Evolutionary conservation across 1,140 invertebrate genomes (phyloP).

Genomic region (Tenebrio molitor): DNA sequence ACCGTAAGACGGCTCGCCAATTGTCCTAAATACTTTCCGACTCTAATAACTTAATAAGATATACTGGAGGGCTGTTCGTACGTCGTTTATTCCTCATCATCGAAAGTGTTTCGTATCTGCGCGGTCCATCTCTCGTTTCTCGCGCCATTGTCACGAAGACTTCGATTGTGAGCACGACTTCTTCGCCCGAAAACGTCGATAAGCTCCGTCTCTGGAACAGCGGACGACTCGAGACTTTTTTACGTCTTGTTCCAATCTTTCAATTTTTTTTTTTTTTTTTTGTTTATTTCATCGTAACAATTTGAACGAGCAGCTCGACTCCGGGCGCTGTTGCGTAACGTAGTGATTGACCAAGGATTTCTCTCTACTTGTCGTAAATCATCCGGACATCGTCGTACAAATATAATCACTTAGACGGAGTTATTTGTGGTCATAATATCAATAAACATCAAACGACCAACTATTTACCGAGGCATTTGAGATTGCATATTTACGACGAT

Average conservation of each 20-base stretch:
- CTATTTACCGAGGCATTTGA: slow-evolving; percentile 27
- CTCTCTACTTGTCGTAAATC: slow-evolving; percentile 8
- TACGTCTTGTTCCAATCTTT: no score
- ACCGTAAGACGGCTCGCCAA: no score
- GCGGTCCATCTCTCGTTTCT: slow-evolving; percentile 22
- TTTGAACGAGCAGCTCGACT: no score
- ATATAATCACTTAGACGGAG: slow-evolving; percentile 37
- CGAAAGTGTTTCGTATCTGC: slow-evolving; percentile 36
- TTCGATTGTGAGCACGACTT: slow-evolving; percentile 41
- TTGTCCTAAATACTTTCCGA: slow-evolving; percentile 31
- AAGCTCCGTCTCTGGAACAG: no score
- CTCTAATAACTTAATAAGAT: no score
- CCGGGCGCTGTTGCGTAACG: not conserved
- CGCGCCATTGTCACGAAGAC: slow-evolving; percentile 37
- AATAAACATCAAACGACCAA: slow-evolving; percentile 36
- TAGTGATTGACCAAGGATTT: not conserved
- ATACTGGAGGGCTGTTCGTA: no score
- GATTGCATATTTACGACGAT: slow-evolving; percentile 28
- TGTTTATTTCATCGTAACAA: no score
- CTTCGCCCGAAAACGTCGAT: no score
- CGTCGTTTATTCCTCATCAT: slow-evolving; percentile 17
- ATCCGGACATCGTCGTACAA: slow-evolving; percentile 16
- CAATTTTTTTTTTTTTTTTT: no score
- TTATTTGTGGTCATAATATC: slow-evolving; percentile 32
- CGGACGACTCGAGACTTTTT: no score